Conservation (phyloP, 2,113 vertebrate genomes). For the Peucedramus taeniatus region DNA sequence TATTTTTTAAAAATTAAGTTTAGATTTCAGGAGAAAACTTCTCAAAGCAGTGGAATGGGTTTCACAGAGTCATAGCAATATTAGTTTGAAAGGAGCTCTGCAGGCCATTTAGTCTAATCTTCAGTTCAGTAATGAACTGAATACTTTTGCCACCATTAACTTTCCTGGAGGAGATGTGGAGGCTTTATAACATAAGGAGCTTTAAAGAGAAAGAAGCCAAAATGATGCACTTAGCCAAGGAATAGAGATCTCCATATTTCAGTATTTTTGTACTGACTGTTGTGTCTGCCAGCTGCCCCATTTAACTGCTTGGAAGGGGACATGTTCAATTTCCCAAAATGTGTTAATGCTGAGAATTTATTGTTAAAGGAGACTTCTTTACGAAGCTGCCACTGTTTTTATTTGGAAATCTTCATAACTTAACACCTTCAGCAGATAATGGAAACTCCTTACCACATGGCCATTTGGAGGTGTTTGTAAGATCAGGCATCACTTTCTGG, state of each 20-base stretch:
- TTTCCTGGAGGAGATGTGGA: not conserved
- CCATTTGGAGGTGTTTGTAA: not conserved
- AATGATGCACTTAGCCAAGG: not conserved
- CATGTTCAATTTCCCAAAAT: not conserved
- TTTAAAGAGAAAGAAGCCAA: not conserved
- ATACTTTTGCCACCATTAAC: not conserved
- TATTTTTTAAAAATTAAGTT: not conserved
- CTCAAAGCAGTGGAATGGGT: not conserved
- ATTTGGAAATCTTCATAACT: not conserved
- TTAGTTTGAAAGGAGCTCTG: not conserved
- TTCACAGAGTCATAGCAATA: not conserved
- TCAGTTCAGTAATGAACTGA: not conserved
- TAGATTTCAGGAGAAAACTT: not conserved
- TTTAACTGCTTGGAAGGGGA: not conserved
- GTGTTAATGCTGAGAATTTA: not conserved
- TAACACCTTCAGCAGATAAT: not conserved
- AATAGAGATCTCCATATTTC: not conserved
- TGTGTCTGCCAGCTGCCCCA: not conserved
- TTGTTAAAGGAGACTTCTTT: not conserved
- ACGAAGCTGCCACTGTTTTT: not conserved
- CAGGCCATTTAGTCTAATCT: not conserved
- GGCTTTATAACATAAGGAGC: not conserved
- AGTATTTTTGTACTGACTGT: not conserved
- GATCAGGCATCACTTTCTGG: not conserved
- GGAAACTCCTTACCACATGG: not conserved